Evolutionary conservation across 35 echinoderm and acorn worm species (phyloP).

Genomic region (Lytechinus variegatus): DNA sequence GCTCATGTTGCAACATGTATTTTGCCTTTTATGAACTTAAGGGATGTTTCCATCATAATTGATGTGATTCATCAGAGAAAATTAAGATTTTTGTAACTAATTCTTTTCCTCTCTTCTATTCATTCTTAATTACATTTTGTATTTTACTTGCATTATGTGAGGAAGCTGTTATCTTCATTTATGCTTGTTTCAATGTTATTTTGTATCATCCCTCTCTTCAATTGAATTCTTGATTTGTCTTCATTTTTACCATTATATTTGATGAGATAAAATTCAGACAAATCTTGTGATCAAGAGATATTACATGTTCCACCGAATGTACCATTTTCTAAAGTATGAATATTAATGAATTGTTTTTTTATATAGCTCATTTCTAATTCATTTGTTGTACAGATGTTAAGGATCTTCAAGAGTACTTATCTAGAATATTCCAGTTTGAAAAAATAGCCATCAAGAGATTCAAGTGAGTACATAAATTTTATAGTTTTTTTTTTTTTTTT

Average conservation of each 20-base stretch:
- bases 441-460: slow-evolving; percentile 75
- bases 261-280: background rate
- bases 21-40: background rate
- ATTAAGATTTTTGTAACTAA: no score
- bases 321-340: no score
- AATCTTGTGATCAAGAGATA: no score
- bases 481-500: no score
- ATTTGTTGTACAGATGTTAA: slow-evolving; percentile 46
- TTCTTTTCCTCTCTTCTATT: no score
- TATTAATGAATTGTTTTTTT: background rate
- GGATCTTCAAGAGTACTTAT: slow-evolving; percentile 64
- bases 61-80: no score
- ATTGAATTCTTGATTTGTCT: background rate
- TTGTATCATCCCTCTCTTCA: no score
- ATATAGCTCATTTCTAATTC: background rate
- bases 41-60: background rate
- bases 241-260: background rate
- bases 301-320: no score
- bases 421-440: slow-evolving; percentile 74
- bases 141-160: no score
- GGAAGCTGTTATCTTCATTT: no score
- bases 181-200: no score
- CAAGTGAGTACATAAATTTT: slow-evolving; percentile 56
- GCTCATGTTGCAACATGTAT: background rate
- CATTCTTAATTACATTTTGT: no score